Base-by-base conservation (phyloP, 2,888 invertebrate species). In the Eupeodes latifasciatus region DNA sequence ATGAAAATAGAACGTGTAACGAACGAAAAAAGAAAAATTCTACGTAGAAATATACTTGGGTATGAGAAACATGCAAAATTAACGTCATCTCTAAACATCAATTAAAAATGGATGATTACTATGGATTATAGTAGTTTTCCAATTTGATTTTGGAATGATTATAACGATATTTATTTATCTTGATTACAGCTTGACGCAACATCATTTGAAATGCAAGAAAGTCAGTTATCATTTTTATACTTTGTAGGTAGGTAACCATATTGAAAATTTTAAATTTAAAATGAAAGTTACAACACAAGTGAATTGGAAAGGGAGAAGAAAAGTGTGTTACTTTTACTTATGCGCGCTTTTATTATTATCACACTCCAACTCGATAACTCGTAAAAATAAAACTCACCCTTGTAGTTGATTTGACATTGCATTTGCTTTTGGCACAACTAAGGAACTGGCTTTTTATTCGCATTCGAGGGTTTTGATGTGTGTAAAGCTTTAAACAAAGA, bases 91-190 rank as follows among this genome's bases (percentile, higher is more conserved):
- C 27, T 4, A 12, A 59, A 36, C 9, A 49, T 27, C 66, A 66
- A 77, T 86, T 82, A 86, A 86, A 86, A 82, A 86, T 86, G 85
- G 82, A 78, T 82, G 66, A 27, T 66, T 14, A 12, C 12, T 10
- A 11, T 10, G 44, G 4, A 19, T 19, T 44, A 5, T 16, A 9
- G 7, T 51, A 6, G n/a, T 16, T 64, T 64, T 40, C 2, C 12
- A 19, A 44, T 40, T 47, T 47, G 64, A 47, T 47, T 66, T 47
- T 47, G 14, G 49, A 47, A 64, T 64, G 6, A 40, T 40, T 40
- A 5, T 27, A 9, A 40, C 16, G 44, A n/a, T 40, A 12, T 44
- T 16, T 40, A 16, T 11, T 62, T 62, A 40, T 44, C 40, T 62
- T n/a, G 36, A 16, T 6, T 5, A 19, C 27, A 12, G 27, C 2